These are phyloP conservation scores for Heterodera filipjevi DNA, from an alignment of 2,888 invertebrate genomes.

Conservation along the genomic window DNA sequence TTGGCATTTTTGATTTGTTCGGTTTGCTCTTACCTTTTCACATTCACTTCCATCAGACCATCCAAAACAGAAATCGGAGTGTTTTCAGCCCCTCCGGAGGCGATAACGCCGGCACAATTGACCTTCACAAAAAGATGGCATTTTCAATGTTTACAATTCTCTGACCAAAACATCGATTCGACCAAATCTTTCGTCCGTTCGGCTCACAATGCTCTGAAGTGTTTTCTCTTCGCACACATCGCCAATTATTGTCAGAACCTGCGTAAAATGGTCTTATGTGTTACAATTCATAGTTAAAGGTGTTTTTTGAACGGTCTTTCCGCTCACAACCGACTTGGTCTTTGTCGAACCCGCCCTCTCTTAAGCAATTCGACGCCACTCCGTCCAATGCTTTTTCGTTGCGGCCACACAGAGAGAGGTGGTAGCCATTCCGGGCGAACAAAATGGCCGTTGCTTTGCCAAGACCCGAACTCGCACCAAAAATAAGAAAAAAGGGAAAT, in stretches of 20 bases:
- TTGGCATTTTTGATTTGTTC: not conserved
- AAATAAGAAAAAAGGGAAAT: conserved; percentile 19
- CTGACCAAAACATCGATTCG: conserved; percentile 55
- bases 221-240: conserved; percentile 64
- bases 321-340: conserved; percentile 33
- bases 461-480: conserved; percentile 58
- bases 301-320: too few species aligned
- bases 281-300: not conserved
- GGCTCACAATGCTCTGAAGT: conserved; percentile 49
- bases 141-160: not conserved
- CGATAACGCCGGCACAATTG: conserved; percentile 61
- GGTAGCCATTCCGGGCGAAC: conserved; percentile 55
- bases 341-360: conserved; percentile 42
- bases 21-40: conserved; percentile 57
- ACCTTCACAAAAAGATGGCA: conserved; percentile 41
- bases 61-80: conserved; percentile 76
- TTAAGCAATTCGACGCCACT: conserved; percentile 52
- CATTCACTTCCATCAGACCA: conserved; percentile 83
- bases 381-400: conserved; percentile 54
- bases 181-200: conserved; percentile 53
- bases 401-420: conserved; percentile 55
- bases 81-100: conserved; percentile 52
- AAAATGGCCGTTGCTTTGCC: conserved; percentile 55
- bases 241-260: conserved; percentile 66
- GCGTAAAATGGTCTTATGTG: conserved; percentile 7